Conservation (phyloP, 2,113 vertebrate genomes). For the Ptyas mucosa region DNA sequence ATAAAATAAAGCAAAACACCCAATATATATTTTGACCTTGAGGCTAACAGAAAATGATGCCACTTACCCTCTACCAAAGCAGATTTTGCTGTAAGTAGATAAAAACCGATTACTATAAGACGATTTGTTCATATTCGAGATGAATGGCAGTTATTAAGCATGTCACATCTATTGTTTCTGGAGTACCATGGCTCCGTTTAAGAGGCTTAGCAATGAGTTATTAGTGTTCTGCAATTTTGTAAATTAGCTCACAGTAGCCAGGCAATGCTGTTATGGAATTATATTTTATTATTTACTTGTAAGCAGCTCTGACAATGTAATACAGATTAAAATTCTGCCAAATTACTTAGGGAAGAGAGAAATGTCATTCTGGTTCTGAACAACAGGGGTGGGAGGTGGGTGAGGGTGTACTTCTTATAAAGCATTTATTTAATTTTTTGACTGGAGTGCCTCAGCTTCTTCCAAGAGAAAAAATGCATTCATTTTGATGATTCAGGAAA, state of each 20-base stretch:
- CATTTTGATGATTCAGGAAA: not conserved
- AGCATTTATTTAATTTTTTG: not conserved
- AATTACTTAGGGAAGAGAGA: conserved; percentile 24
- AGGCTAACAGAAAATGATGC: not conserved
- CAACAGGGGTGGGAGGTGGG: not conserved
- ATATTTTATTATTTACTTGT: conserved; percentile 18
- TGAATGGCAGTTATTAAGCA: not conserved
- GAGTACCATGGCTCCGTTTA: conserved; percentile 12
- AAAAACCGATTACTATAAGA: conserved; percentile 24
- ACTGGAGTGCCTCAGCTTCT: not conserved
- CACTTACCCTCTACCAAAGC: not conserved
- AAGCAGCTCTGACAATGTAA: not conserved
- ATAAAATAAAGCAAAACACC: not conserved
- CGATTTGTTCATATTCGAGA: conserved; percentile 6
- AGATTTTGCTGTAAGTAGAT: not conserved
- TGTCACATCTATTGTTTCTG: conserved; percentile 14
- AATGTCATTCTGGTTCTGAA: conserved; percentile 41
- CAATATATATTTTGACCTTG: not conserved
- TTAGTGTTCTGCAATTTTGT: conserved; percentile 2
- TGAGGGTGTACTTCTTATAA: conserved; percentile 18
- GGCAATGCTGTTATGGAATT: not conserved
- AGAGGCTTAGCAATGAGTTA: not conserved
- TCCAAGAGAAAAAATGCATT: not conserved
- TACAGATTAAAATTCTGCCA: conserved; percentile 35
- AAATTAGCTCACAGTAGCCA: conserved; percentile 6